A percentile compares a stretch with the other conserved stretches of the same genome.
Evolutionary conservation across 2,888 invertebrate species (phyloP).

Genomic region (Drosophila picticornis): DNA sequence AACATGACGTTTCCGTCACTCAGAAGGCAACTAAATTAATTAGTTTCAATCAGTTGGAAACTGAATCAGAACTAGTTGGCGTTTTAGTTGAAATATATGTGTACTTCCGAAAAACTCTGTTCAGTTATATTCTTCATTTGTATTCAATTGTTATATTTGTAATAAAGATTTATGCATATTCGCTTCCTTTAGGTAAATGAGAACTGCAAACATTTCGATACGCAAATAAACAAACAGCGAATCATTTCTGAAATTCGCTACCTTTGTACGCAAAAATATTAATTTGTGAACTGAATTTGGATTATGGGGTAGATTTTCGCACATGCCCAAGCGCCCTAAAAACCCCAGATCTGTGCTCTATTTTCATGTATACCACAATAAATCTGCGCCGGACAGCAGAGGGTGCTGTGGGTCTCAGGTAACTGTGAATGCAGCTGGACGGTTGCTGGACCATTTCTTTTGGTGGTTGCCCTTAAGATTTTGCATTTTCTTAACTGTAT

Average conservation of each 20-base stretch:
- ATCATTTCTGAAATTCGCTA: conserved; percentile 53
- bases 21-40: conserved; percentile 32
- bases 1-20: conserved; percentile 21
- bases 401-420: conserved; percentile 49
- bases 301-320: conserved; percentile 77
- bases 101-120: background rate
- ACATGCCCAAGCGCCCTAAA: conserved; percentile 53
- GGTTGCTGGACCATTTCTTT: conserved; percentile 18
- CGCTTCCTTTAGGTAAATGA: conserved; percentile 34
- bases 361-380: conserved; percentile 34
- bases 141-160: conserved; percentile 24
- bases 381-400: conserved; percentile 39
- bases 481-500: conserved; percentile 32
- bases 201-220: conserved; percentile 66
- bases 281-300: conserved; percentile 56
- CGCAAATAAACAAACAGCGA: conserved; percentile 65
- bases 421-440: conserved; percentile 62
- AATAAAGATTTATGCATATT: conserved; percentile 63
- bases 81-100: background rate
- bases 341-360: conserved; percentile 48
- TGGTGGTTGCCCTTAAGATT: conserved; percentile 44
- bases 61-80: background rate
- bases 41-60: conserved; percentile 3
- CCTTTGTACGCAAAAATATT: conserved; percentile 46
- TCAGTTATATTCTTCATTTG: background rate